These are phyloP conservation scores for Alfaro cultratus DNA, from an alignment of 2,797 vertebrate species.

Conservation along the genomic window DNA sequence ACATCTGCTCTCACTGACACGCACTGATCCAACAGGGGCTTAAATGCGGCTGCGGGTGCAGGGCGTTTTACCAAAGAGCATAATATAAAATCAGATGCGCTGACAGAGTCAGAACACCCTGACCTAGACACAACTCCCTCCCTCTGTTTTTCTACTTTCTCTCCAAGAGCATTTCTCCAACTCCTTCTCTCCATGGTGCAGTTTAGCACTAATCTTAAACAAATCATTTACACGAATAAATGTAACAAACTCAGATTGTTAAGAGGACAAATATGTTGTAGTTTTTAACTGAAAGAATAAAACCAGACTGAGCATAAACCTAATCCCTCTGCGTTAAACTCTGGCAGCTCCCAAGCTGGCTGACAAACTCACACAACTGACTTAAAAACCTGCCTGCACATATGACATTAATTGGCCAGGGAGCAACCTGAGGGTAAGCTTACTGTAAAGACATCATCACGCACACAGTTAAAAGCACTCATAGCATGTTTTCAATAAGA, in stretches of 20 bases:
- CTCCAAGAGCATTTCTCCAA: conserved; percentile 13
- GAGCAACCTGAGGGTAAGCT: conserved; percentile 21
- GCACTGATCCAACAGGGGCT: conserved; percentile 11
- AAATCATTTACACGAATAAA: not conserved
- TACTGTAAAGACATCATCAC: conserved; percentile 37
- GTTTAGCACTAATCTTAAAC: not conserved
- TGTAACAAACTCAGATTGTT: not conserved
- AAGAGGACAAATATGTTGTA: not conserved
- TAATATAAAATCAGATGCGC: conserved; percentile 71
- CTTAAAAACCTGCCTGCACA: conserved; percentile 19
- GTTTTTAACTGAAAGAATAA: conserved; percentile 27
- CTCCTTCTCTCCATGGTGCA: not conserved
- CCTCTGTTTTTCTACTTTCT: conserved; percentile 52
- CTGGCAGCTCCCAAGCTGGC: conserved; percentile 48
- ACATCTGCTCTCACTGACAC: conserved; percentile 24
- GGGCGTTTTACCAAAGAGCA: conserved; percentile 70
- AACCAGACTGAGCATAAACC: conserved; percentile 30
- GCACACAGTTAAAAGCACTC: conserved; percentile 20
- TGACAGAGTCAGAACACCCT: conserved; percentile 79
- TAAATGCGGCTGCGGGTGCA: conserved; percentile 42
- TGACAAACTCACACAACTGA: conserved; percentile 14
- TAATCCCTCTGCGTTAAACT: conserved; percentile 49
- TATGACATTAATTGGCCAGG: conserved; percentile 20
- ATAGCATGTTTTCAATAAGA: not conserved
- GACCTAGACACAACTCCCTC: conserved; percentile 74